A percentile compares a stretch with the other conserved stretches of the same genome.
phyloP scores from a whole-genome alignment of 2,888 invertebrate genomes.

The Spatulosminthurus flaviceps region DNA sequence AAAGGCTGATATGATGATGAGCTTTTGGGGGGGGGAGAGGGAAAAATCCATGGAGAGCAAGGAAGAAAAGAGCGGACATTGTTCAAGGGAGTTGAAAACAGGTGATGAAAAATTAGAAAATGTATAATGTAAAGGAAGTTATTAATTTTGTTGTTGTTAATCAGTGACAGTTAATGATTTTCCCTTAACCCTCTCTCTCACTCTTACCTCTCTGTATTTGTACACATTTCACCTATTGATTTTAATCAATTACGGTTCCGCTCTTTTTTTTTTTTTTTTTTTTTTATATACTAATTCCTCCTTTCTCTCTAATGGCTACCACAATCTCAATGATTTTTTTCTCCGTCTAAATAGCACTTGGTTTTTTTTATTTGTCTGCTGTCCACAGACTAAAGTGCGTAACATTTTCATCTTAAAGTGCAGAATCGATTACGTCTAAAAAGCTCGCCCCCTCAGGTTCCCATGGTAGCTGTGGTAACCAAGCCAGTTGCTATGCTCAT shows the following conservation, averaged over 20 bases:
- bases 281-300: not conserved
- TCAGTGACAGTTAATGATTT: constrained; percentile 44
- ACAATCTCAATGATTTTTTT: not conserved
- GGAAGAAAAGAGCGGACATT: not conserved
- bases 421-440: not conserved
- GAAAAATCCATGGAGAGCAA: not conserved
- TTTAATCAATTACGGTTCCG: constrained; percentile 38
- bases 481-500: not conserved
- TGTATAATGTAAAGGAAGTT: constrained; percentile 36
- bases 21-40: not conserved
- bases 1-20: constrained; percentile 12
- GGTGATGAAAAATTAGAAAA: constrained; percentile 41
- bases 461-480: constrained; percentile 9
- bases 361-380: no score
- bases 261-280: not conserved
- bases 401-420: constrained; percentile 12
- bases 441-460: not conserved
- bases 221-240: constrained; percentile 35
- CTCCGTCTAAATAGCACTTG: no score
- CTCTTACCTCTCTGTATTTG: not conserved
- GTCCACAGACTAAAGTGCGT: not conserved
- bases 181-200: constrained; percentile 10
- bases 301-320: constrained; percentile 2
- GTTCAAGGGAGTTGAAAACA: not conserved
- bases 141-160: constrained; percentile 39